phyloP scores from a whole-genome alignment of 2,888 invertebrate species.

The Embidobia sp. region DNA sequence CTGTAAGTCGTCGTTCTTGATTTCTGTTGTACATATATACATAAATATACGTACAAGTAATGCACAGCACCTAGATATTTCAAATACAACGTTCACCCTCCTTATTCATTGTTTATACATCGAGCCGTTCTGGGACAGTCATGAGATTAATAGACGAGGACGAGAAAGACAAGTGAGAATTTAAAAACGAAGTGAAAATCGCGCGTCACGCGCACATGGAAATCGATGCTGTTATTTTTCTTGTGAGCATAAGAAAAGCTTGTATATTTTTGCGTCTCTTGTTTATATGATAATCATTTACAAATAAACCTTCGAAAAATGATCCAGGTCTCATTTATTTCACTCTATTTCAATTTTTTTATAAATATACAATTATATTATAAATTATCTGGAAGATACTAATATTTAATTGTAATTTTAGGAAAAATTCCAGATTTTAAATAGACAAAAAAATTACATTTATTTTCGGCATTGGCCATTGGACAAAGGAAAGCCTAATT shows the following conservation, averaged over 20 bases:
- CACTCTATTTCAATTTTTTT: not conserved
- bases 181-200: slow-evolving; percentile 27
- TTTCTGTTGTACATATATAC: slow-evolving; percentile 69
- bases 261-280: slow-evolving; percentile 80
- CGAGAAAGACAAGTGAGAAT: slow-evolving; percentile 25
- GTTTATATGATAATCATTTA: slow-evolving; percentile 79
- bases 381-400: no score
- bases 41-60: slow-evolving; percentile 65
- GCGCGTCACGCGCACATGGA: slow-evolving; percentile 60
- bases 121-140: slow-evolving; percentile 54
- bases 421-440: not conserved
- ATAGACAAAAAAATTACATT: not conserved
- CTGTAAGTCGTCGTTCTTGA: slow-evolving; percentile 66
- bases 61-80: slow-evolving; percentile 65
- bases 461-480: no score
- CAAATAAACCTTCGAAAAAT: slow-evolving; percentile 74
- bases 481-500: no score
- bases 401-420: no score
- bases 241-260: slow-evolving; percentile 76
- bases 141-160: slow-evolving; percentile 52
- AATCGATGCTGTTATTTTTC: slow-evolving; percentile 78
- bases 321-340: not conserved
- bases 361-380: no score
- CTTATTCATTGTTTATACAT: slow-evolving; percentile 62
- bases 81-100: slow-evolving; percentile 52